Evolutionary conservation across 2,797 vertebrate species (phyloP).

Genomic region (Luscinia megarhynchos): DNA sequence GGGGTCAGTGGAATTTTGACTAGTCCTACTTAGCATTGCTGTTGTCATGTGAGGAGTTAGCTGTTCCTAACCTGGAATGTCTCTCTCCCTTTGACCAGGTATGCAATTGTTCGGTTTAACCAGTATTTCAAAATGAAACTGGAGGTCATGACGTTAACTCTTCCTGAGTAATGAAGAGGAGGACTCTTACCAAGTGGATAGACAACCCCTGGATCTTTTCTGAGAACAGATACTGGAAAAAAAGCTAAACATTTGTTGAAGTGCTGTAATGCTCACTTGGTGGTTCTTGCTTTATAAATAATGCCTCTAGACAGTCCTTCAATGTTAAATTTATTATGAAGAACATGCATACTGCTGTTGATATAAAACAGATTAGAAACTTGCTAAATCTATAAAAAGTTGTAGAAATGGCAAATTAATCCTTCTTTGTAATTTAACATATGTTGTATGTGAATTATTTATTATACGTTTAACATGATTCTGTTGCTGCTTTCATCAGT

Average conservation of each 20-base stretch:
- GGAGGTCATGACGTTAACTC: constrained; percentile 83
- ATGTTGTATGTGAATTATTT: constrained; percentile 80
- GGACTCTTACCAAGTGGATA: constrained; percentile 52
- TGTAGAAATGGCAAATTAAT: constrained; percentile 72
- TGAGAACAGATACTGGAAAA: constrained; percentile 75
- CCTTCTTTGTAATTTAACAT: constrained; percentile 75
- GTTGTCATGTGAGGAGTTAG: not conserved
- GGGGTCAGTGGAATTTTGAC: not conserved
- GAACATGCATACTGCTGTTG: constrained; percentile 70
- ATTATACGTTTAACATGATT: constrained; percentile 76
- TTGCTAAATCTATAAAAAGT: constrained; percentile 70
- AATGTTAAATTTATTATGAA: constrained; percentile 76
- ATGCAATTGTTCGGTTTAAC: constrained; percentile 93
- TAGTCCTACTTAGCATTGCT: not conserved
- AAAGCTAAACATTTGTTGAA: constrained; percentile 78
- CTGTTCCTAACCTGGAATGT: constrained; percentile 15
- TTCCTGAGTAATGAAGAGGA: constrained; percentile 86
- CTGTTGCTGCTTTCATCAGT: constrained; percentile 74
- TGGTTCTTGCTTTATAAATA: constrained; percentile 80
- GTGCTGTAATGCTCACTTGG: constrained; percentile 77
- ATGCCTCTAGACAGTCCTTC: constrained; percentile 76
- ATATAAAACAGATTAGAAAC: constrained; percentile 71
- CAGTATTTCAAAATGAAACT: constrained; percentile 99
- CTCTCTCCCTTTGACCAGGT: constrained; percentile 78
- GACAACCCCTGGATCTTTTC: constrained; percentile 62